A percentile compares a stretch with the other conserved stretches of the same genome.
Evolutionary conservation across 2,797 vertebrate species (phyloP).

Genomic region (Scarus forsteni): DNA sequence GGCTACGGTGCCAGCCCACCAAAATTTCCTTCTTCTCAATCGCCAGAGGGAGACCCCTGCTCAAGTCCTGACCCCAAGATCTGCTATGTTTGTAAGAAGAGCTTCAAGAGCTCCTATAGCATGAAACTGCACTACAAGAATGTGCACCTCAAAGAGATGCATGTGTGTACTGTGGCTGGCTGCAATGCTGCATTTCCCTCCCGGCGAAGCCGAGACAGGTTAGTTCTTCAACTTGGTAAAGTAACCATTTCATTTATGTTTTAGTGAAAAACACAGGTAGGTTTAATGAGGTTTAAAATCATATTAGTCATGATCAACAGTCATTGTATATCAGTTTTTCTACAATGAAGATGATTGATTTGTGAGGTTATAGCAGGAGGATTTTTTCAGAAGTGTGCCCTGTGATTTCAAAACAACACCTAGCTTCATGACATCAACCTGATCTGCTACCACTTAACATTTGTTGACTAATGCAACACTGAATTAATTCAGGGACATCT

Average conservation of each 20-base stretch:
- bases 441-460: constrained; percentile 63
- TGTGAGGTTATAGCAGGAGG: not conserved
- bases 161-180: constrained; percentile 98
- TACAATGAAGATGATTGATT: not conserved
- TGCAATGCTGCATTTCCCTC: constrained; percentile 99
- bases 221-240: constrained; percentile 76
- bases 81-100: constrained; percentile 99
- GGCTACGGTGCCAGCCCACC: constrained; percentile 94
- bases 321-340: not conserved
- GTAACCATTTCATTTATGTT: constrained; percentile 23
- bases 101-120: constrained; percentile 99
- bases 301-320: not conserved
- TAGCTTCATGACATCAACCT: constrained; percentile 39
- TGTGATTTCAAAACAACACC: constrained; percentile 31
- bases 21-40: constrained; percentile 90
- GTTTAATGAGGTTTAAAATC: constrained; percentile 36
- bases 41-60: constrained; percentile 94
- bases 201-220: constrained; percentile 99
- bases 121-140: constrained; percentile 99
- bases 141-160: constrained; percentile 99
- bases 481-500: constrained; percentile 71
- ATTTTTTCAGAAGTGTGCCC: constrained; percentile 2
- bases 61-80: constrained; percentile 98
- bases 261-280: constrained; percentile 55
- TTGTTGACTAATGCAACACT: constrained; percentile 61